Base-by-base conservation (phyloP, 2,888 invertebrate species). In the Caradrina clavipalpis region DNA sequence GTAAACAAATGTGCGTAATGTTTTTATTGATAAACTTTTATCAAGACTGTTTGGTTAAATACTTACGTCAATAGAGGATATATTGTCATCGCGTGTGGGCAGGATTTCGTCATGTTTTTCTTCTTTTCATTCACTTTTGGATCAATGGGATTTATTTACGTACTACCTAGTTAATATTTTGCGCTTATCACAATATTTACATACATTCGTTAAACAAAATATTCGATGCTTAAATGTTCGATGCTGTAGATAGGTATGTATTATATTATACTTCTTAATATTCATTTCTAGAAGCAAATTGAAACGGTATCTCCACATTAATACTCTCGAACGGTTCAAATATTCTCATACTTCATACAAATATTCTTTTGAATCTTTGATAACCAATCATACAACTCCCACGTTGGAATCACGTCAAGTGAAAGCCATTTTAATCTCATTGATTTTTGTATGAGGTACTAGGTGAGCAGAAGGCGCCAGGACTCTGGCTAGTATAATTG, bases 21-120 rank as follows among this genome's bases (percentile, higher is more conserved):
- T 73, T 70, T 78, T 82, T 69, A 78, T 81, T 76, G 73, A 83
- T 83, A 83, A 72, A 72, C 54, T 72, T 53, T 68, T 75, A 79
- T 75, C 59, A 75, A 39, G 13, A 17, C 65, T 65, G 45, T 58
- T 74, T 31, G 51, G 68, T 62, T 65, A 73, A 66, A 78, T 71
- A 47, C 60, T 70, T 81, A 60, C 83, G 79, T 82, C 73, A 78
- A 60, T 76, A 69, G 73, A 49, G 39, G 62, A 65, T 51, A 68
- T 68, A 73, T 56, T 57, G 64, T 15, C 49, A 19, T 42, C 50
- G 65, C 45, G 63, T 53, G 66, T 69, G 77, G 56, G 49, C 57
- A 67, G 42, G 22, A 57, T 70, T 72, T 69, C 59, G 53, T 64
- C 66, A 78, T 56, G 10, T 56, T 42, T 47, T 49, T 26, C 6